Percentiles rank a stretch among this genome's conserved stretches.
Conservation (phyloP, 2,888 invertebrate species). For the Amphipyra berbera region DNA sequence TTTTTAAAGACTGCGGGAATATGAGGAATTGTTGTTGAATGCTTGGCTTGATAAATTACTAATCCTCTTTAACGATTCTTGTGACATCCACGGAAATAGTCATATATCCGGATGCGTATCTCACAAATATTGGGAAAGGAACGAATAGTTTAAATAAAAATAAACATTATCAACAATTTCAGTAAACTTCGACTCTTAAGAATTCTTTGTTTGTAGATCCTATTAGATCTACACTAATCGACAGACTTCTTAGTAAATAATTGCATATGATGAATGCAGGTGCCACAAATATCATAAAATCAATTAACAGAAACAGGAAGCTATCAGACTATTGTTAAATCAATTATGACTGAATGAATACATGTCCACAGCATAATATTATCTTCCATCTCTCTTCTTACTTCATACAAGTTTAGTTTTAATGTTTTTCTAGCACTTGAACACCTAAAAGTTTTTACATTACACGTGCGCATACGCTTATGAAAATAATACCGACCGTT, state of each 20-base stretch:
- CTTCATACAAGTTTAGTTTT: not conserved
- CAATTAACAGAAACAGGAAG: not conserved
- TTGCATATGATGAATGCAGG: too few species aligned
- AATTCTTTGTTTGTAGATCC: not conserved
- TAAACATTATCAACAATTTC: too few species aligned
- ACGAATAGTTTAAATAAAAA: too few species aligned
- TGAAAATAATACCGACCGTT: slow-evolving; percentile 33
- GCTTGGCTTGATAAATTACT: not conserved
- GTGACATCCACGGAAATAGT: slow-evolving; percentile 4
- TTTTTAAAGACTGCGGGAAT: too few species aligned
- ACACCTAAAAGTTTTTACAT: slow-evolving; percentile 12
- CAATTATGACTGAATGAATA: too few species aligned
- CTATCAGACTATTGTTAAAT: too few species aligned
- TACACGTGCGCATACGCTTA: slow-evolving; percentile 9
- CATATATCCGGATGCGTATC: not conserved
- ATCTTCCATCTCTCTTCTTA: not conserved
- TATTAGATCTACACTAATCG: not conserved
- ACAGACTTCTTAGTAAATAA: too few species aligned
- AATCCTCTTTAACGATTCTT: too few species aligned
- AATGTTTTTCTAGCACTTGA: slow-evolving; percentile 10
- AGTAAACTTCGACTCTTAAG: too few species aligned
- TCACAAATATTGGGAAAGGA: slow-evolving; percentile 6
- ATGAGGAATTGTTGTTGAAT: too few species aligned
- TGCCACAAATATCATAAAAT: not conserved
- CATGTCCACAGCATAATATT: too few species aligned